Percentiles rank a stretch among this genome's conserved stretches.
Conservation (phyloP, 2,797 vertebrate species). For the Euthynnus affinis region DNA sequence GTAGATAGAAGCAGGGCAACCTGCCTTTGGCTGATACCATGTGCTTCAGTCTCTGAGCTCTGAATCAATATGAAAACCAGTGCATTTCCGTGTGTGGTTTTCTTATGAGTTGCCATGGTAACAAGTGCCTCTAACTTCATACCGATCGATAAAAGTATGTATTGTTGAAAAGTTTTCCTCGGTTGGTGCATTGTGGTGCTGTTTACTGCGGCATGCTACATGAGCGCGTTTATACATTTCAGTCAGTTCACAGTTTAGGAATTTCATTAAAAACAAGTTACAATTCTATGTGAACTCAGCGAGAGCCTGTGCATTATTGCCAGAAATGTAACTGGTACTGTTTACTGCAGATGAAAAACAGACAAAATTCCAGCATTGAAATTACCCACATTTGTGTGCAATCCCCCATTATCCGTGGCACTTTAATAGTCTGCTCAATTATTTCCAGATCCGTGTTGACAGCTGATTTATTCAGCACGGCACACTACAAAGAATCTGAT, state of each 20-base stretch:
- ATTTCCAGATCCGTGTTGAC: slow-evolving; percentile 79
- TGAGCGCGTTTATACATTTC: slow-evolving; percentile 26
- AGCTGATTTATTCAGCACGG: slow-evolving; percentile 54
- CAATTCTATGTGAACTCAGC: slow-evolving; percentile 59
- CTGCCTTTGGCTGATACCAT: slow-evolving; percentile 64
- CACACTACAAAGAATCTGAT: slow-evolving; percentile 60
- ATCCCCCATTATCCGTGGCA: slow-evolving; percentile 72
- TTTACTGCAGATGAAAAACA: slow-evolving; percentile 73
- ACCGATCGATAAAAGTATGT: slow-evolving; percentile 35
- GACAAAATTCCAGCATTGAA: slow-evolving; percentile 72
- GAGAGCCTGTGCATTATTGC: slow-evolving; percentile 20
- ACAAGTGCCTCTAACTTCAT: slow-evolving; percentile 57
- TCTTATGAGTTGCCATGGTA: slow-evolving; percentile 63
- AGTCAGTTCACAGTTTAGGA: slow-evolving; percentile 53
- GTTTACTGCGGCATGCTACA: slow-evolving; percentile 8
- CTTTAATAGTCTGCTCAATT: slow-evolving; percentile 80
- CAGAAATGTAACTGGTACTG: slow-evolving; percentile 53
- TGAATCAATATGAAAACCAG: slow-evolving; percentile 59
- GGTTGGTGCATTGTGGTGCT: slow-evolving; percentile 25
- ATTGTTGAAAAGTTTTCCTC: slow-evolving; percentile 48
- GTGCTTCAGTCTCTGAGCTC: slow-evolving; percentile 35
- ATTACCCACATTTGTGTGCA: slow-evolving; percentile 72
- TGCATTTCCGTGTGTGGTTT: slow-evolving; percentile 42
- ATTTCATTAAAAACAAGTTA: slow-evolving; percentile 50
- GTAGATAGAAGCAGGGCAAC: slow-evolving; percentile 51